These are phyloP conservation scores for Charina bottae DNA, from an alignment of 2,113 vertebrate genomes.

Conservation along the genomic window DNA sequence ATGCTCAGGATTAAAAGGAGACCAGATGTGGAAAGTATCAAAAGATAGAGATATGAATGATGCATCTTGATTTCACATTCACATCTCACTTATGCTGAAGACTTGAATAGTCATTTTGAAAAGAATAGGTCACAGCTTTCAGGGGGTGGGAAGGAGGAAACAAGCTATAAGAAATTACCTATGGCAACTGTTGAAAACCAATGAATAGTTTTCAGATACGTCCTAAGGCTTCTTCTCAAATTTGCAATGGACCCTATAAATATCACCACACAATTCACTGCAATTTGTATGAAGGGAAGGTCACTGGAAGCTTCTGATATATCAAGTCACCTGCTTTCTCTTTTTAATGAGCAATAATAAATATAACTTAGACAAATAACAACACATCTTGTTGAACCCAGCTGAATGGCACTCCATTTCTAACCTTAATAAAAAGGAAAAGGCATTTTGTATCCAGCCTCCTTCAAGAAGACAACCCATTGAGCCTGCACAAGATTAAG, in stretches of 20 bases:
- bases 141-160: not conserved
- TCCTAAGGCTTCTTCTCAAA: constrained; percentile 50
- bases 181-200: constrained; percentile 57
- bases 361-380: constrained; percentile 55
- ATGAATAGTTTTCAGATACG: constrained; percentile 43
- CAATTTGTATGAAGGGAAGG: constrained; percentile 64
- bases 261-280: constrained; percentile 59
- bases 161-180: constrained; percentile 23
- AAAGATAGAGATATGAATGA: not conserved
- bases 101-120: constrained; percentile 24
- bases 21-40: not conserved
- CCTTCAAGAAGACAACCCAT: not conserved
- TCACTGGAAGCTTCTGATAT: constrained; percentile 55
- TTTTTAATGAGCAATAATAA: constrained; percentile 25
- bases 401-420: not conserved
- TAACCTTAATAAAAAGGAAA: too few species aligned
- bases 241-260: constrained; percentile 65
- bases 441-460: too few species aligned
- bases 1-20: not conserved
- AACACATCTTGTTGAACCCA: constrained; percentile 36
- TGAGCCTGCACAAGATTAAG: too few species aligned
- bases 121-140: constrained; percentile 38
- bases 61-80: not conserved
- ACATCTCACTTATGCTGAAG: constrained; percentile 29
- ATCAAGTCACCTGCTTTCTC: constrained; percentile 26